Evolutionary conservation across 2,888 invertebrate genomes (phyloP), one percentile per base, ranked within the genome.

Genomic region (Trypoxylon attenuatum): DNA sequence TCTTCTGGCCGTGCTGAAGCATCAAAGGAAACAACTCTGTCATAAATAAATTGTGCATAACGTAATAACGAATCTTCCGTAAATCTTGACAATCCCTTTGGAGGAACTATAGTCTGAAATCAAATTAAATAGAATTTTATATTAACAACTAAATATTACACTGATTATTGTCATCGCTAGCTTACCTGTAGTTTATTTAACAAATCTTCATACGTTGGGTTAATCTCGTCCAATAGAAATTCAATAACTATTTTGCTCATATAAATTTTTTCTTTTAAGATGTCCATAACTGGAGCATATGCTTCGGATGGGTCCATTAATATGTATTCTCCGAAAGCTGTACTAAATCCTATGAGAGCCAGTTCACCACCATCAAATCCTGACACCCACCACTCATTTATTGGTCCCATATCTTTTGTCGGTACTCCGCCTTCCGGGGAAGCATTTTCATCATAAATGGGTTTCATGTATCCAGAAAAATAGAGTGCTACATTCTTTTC

Each of bases 301-400:
- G 90, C 91, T 50, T 90, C 89, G 73, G 92, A 92, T 0, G 95
- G 93, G 73, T 91, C 91, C 89, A 94, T 90, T 53, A 96, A 88
- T 82, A 93, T 92, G 84, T 96, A 96, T 82, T 95, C 94, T 4
- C 92, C 94, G 88, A 90, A 94, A 81, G 91, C 91, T 53, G 95
- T 94, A 16, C 92, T 92, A 74, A 95, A 89, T 33, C 94, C 94
- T 50, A 95, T 90, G 43, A 94, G 89, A 57, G 93, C 92, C 76
- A 90, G 90, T 72, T 92, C 91, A 27, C 95, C 95, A 25, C 94
- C 94, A 87, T 95, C 95, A 87, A 93, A 95, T 4, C 95, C 95
- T 60, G 93, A 91, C 41, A 94, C 91, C 89, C 90, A 94, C 95
- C 95, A 96, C 87, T 94, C 94, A 84, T 93, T 92, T 77, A 96